phyloP scores from a whole-genome alignment of 2,113 vertebrate species.

The Dinomys branickii region DNA sequence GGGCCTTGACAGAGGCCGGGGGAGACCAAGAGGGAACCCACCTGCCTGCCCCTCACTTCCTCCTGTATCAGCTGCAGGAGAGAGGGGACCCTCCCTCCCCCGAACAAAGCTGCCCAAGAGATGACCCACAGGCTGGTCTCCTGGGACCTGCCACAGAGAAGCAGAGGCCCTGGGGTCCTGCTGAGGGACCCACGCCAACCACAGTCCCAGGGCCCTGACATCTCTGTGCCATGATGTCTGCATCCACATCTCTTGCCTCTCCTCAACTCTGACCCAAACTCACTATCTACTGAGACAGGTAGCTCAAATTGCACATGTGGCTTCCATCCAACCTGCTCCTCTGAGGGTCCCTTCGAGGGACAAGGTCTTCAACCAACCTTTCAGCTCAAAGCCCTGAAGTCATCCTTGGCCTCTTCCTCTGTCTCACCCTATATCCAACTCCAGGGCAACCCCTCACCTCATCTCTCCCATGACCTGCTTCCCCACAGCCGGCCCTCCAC shows the following conservation, averaged over 20 bases:
- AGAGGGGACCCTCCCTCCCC: background rate
- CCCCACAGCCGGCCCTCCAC: background rate
- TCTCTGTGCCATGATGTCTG: background rate
- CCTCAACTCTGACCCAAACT: background rate
- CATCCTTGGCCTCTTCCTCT: background rate
- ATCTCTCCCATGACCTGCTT: background rate
- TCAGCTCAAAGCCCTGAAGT: background rate
- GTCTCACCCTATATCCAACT: background rate
- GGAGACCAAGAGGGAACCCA: background rate
- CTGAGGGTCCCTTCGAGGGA: background rate
- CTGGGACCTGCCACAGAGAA: background rate
- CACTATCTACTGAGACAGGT: background rate
- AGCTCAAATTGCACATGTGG: background rate
- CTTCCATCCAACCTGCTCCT: background rate
- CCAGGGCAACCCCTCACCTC: background rate
- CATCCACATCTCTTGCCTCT: background rate
- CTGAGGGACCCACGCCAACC: background rate
- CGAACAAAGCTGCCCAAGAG: background rate
- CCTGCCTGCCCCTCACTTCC: background rate
- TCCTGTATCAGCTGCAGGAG: background rate
- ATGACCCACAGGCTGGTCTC: background rate
- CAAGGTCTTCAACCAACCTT: slow-evolving; percentile 33
- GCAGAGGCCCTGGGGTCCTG: background rate
- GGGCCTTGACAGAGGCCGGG: too few relatives aligned
- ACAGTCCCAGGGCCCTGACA: background rate